Evolutionary conservation across 2,888 invertebrate species (phyloP).

Genomic region (Sinelater perroti): DNA sequence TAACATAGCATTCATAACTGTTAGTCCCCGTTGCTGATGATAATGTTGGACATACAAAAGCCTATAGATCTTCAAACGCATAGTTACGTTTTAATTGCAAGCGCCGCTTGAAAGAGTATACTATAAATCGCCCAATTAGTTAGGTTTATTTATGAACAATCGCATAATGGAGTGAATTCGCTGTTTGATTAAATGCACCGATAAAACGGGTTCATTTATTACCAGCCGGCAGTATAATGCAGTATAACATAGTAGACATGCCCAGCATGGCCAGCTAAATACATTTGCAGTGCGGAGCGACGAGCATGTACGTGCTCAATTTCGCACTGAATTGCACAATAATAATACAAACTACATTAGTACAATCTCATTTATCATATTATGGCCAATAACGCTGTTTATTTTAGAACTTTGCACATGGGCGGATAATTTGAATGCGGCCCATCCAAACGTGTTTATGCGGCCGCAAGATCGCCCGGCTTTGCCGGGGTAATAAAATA

Average conservation of each 20-base stretch:
- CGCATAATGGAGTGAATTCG: slow-evolving; percentile 20
- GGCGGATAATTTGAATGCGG: neutral
- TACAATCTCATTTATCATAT: slow-evolving; percentile 18
- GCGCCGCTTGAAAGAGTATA: neutral
- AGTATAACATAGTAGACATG: slow-evolving; percentile 20
- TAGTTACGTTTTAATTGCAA: neutral
- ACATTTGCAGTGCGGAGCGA: slow-evolving; percentile 20
- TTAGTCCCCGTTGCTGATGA: too few species aligned
- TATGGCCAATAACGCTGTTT: slow-evolving; percentile 11
- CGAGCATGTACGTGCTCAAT: slow-evolving; percentile 25
- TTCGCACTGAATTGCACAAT: slow-evolving; percentile 24
- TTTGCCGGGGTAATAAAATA: too few species aligned
- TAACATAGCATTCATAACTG: too few species aligned
- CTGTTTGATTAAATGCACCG: slow-evolving; percentile 27
- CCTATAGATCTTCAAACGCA: too few species aligned
- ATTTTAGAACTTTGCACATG: neutral
- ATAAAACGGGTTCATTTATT: slow-evolving; percentile 24
- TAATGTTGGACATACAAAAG: too few species aligned
- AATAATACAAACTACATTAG: slow-evolving; percentile 16
- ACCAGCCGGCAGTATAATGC: slow-evolving; percentile 18
- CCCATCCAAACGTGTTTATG: too few species aligned
- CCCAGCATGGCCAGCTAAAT: slow-evolving; percentile 18
- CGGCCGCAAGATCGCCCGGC: too few species aligned
- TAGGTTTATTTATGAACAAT: slow-evolving; percentile 12
- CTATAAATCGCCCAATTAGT: slow-evolving; percentile 5